Percentiles rank a stretch among this genome's conserved stretches.
Evolutionary conservation across 2,888 invertebrate species (phyloP).

Genomic region (Eristalis arbustorum): DNA sequence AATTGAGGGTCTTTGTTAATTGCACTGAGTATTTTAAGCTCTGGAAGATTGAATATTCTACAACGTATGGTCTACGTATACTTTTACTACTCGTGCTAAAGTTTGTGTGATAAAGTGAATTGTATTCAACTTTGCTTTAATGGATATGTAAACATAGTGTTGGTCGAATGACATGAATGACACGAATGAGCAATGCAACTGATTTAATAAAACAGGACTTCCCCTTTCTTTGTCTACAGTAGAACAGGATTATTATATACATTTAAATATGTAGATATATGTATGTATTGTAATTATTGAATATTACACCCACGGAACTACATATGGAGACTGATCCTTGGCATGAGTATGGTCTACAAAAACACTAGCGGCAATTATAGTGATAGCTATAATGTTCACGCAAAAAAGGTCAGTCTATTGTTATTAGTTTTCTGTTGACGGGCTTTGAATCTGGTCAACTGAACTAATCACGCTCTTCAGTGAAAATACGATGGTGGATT

Average conservation of each 20-base stretch:
- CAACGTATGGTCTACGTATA: no score
- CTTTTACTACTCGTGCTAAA: neutral
- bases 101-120: neutral
- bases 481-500: neutral
- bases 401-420: constrained; percentile 24
- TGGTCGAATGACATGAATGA: constrained; percentile 3
- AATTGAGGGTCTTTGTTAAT: no score
- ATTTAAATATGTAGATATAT: no score
- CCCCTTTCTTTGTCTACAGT: constrained; percentile 5
- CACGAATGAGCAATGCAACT: constrained; percentile 35
- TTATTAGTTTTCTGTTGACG: constrained; percentile 33
- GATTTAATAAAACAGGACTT: constrained; percentile 37
- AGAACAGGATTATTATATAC: neutral
- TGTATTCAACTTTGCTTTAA: neutral
- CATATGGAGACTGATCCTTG: constrained; percentile 2
- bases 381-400: constrained; percentile 40
- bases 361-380: constrained; percentile 51
- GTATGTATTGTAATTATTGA: constrained; percentile 58
- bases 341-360: constrained; percentile 34
- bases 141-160: neutral
- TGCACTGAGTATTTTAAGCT: no score
- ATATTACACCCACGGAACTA: constrained; percentile 29
- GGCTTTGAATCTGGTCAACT: constrained; percentile 50
- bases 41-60: no score
- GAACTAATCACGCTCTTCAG: neutral